These are phyloP conservation scores for Phrynosoma platyrhinos DNA, from an alignment of 2,113 vertebrate genomes.

Conservation along the genomic window DNA sequence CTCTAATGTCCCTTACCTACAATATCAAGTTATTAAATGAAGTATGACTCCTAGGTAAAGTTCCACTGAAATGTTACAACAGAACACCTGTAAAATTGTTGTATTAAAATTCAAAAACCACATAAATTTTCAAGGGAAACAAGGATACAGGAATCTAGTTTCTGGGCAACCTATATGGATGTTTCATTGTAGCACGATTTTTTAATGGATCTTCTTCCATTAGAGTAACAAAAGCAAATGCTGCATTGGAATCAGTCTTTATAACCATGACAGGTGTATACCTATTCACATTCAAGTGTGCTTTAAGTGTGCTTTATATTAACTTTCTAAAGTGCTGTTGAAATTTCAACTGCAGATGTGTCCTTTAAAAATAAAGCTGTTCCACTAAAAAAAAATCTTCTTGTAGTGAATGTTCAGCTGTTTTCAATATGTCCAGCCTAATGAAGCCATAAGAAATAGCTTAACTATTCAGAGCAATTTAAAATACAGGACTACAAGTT, in stretches of 20 bases:
- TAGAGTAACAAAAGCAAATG: neutral
- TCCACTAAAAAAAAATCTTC: neutral
- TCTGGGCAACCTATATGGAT: neutral
- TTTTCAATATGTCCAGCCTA: neutral
- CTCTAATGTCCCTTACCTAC: conserved; percentile 40
- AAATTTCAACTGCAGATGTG: neutral
- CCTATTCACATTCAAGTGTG: conserved; percentile 13
- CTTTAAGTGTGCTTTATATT: neutral
- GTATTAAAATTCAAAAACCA: conserved; percentile 3
- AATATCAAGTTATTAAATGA: conserved; percentile 43
- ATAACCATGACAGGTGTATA: neutral
- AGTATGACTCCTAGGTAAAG: neutral
- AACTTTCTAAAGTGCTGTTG: conserved; percentile 33
- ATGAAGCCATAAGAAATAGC: neutral
- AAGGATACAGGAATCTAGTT: neutral
- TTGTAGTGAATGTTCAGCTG: neutral
- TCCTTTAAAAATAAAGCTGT: conserved; percentile 5
- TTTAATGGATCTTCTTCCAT: conserved; percentile 11
- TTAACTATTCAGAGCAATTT: neutral
- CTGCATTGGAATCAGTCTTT: neutral
- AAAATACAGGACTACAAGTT: too few species aligned
- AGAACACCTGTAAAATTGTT: neutral
- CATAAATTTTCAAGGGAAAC: neutral
- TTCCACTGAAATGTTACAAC: neutral
- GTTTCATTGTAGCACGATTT: neutral